Evolutionary conservation across 1,140 invertebrate genomes (phyloP).

Genomic region (Hycleus cichorii): DNA sequence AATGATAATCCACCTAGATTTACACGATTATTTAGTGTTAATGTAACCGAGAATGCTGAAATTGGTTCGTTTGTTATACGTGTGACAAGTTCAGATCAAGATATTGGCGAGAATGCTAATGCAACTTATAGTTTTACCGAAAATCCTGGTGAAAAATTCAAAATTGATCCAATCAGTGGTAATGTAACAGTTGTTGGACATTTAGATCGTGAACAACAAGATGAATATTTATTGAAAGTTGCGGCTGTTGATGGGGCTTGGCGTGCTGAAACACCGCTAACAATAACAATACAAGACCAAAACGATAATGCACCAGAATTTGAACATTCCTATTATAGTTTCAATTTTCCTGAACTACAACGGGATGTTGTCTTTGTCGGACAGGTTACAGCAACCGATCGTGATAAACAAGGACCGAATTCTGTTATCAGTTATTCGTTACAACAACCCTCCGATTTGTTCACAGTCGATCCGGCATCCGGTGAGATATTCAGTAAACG

Average conservation of each 20-base stretch:
- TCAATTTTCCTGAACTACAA: conserved; percentile 84
- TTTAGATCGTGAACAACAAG: conserved; percentile 81
- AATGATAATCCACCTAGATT: conserved; percentile 95
- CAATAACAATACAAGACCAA: conserved; percentile 89
- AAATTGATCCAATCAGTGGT: conserved; percentile 78
- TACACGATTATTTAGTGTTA: conserved; percentile 84
- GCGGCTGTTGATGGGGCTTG: conserved; percentile 82
- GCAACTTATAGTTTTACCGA: conserved; percentile 82
- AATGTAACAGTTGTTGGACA: conserved; percentile 81
- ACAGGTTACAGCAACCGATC: conserved; percentile 79
- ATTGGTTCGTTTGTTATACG: conserved; percentile 87
- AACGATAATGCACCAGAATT: conserved; percentile 93
- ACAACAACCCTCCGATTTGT: conserved; percentile 83
- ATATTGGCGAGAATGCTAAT: conserved; percentile 81
- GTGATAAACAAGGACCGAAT: conserved; percentile 90
- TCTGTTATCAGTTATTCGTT: conserved; percentile 87
- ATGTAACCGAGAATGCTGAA: conserved; percentile 92
- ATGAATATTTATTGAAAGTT: conserved; percentile 85
- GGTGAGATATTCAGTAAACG: conserved; percentile 85
- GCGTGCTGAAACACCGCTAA: conserved; percentile 79
- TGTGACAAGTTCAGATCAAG: conserved; percentile 85
- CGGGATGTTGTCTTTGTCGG: conserved; percentile 73
- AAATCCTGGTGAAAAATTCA: conserved; percentile 82
- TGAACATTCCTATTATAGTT: conserved; percentile 77
- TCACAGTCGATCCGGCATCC: conserved; percentile 81